These are phyloP conservation scores for Melanostoma scalare DNA, from an alignment of 2,888 invertebrate species.

Conservation along the genomic window DNA sequence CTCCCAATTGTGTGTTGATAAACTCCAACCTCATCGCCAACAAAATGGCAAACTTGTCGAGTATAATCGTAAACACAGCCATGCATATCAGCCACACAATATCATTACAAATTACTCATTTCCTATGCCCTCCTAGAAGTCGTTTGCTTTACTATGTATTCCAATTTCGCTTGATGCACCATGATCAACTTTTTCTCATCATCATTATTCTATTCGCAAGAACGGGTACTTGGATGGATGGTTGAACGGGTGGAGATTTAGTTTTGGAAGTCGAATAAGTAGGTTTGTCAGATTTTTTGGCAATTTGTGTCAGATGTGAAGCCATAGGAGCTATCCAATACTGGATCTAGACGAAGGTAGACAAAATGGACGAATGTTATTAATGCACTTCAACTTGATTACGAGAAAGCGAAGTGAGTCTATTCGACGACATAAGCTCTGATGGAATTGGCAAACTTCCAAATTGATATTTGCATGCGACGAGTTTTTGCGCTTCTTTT, in stretches of 20 bases:
- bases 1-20: constrained; percentile 4
- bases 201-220: constrained; percentile 33
- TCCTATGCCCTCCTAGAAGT: constrained; percentile 22
- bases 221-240: background rate
- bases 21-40: constrained; percentile 6
- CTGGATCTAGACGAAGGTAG: constrained; percentile 35
- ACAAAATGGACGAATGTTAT: constrained; percentile 43
- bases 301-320: background rate
- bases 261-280: background rate
- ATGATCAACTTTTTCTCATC: constrained; percentile 45
- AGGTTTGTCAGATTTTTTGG: background rate
- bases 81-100: constrained; percentile 3
- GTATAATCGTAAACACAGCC: constrained; percentile 10
- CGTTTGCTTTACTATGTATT: background rate
- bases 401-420: constrained; percentile 42
- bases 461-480: constrained; percentile 70
- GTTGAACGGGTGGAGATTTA: no score
- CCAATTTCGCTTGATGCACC: constrained; percentile 42
- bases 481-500: constrained; percentile 42
- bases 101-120: constrained; percentile 53
- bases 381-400: constrained; percentile 64
- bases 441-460: constrained; percentile 62
- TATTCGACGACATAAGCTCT: constrained; percentile 48
- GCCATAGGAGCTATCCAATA: constrained; percentile 32
- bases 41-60: background rate